phyloP scores from a whole-genome alignment of 1,140 invertebrate genomes.

The Lepidotrigona ventralis region DNA sequence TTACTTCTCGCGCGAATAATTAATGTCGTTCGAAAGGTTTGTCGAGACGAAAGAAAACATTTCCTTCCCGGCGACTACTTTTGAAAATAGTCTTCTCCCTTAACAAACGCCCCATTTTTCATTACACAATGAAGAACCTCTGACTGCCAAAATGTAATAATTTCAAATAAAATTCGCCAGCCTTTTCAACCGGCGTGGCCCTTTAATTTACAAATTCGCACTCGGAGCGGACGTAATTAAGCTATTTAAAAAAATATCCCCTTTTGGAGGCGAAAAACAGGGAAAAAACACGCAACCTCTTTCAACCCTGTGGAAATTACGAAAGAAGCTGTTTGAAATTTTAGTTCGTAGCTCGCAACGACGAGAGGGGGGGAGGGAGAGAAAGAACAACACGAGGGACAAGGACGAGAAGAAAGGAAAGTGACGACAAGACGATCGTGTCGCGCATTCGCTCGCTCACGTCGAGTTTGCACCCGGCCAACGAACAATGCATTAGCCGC shows the following conservation, averaged over 20 bases:
- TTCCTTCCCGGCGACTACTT: no score
- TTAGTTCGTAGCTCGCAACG: neutral
- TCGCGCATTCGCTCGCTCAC: slow-evolving; percentile 30
- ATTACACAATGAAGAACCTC: no score
- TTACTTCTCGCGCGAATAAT: no score
- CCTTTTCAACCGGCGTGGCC: neutral
- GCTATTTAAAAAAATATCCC: neutral
- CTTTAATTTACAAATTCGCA: neutral
- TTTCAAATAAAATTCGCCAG: neutral
- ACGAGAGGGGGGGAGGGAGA: neutral
- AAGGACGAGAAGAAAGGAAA: neutral
- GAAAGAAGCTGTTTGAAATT: neutral
- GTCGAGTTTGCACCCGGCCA: slow-evolving; percentile 16
- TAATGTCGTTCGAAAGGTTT: no score
- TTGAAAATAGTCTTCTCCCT: no score
- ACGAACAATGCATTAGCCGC: slow-evolving; percentile 61
- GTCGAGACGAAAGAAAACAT: no score
- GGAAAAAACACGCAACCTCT: neutral
- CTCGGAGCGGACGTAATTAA: neutral
- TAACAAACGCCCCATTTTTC: no score
- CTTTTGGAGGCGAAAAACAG: neutral
- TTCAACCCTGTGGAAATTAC: neutral
- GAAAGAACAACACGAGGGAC: neutral
- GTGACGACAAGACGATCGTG: slow-evolving; percentile 45
- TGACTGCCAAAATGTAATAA: neutral